Evolutionary conservation across 2,888 invertebrate genomes (phyloP).

Genomic region (Gastrophysa polygoni): DNA sequence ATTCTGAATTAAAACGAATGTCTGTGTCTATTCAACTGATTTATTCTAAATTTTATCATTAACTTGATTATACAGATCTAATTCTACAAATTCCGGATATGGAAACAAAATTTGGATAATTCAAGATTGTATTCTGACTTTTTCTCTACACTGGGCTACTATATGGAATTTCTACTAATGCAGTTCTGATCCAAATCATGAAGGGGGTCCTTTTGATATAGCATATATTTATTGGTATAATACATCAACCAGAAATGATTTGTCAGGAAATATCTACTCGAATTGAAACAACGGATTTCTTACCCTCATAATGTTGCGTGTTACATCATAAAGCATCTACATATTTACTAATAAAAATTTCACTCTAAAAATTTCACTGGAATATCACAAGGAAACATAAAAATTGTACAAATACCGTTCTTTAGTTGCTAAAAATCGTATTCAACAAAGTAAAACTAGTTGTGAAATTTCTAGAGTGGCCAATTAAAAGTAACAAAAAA

Average conservation of each 20-base stretch:
- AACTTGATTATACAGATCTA: not conserved
- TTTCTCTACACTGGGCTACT: too few species aligned
- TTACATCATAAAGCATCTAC: constrained; percentile 33
- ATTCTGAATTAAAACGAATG: not conserved
- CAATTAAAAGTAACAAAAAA: constrained; percentile 33
- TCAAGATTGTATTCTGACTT: too few species aligned
- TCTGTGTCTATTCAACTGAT: not conserved
- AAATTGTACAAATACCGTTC: constrained; percentile 33
- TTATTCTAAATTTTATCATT: not conserved
- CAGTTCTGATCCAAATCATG: too few species aligned
- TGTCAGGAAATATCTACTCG: not conserved
- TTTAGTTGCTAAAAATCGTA: constrained; percentile 31
- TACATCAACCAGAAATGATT: constrained; percentile 1
- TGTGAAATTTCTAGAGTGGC: constrained; percentile 34
- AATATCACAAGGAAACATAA: constrained; percentile 46
- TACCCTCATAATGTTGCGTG: constrained; percentile 26
- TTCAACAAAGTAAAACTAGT: constrained; percentile 34
- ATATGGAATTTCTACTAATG: too few species aligned
- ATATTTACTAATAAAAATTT: constrained; percentile 32
- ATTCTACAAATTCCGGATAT: not conserved
- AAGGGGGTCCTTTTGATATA: not conserved
- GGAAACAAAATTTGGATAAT: not conserved
- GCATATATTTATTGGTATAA: not conserved
- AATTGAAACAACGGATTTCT: constrained; percentile 13
- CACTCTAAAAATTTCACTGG: constrained; percentile 40